These are phyloP conservation scores for Spodoptera frugiperda DNA, from an alignment of 1,140 invertebrate species.

Conservation along the genomic window DNA sequence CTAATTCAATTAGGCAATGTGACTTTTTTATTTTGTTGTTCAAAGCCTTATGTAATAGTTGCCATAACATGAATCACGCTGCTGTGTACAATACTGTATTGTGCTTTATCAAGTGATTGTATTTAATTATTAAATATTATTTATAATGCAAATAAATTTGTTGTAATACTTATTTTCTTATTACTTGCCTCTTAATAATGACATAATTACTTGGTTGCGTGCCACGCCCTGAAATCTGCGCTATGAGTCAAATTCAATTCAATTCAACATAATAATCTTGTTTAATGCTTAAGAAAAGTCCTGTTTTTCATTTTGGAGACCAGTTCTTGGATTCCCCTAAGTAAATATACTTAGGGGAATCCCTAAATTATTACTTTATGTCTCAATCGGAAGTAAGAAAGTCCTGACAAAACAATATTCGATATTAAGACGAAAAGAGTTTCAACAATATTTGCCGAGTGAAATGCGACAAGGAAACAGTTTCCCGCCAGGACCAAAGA, in stretches of 20 bases:
- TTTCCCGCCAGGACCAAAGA: slow-evolving; percentile 60
- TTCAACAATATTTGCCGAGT: slow-evolving; percentile 1
- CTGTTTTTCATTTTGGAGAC: no score
- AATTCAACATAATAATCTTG: no score
- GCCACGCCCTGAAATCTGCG: no score
- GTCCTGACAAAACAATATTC: not conserved
- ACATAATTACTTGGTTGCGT: no score
- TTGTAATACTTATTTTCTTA: slow-evolving; percentile 29
- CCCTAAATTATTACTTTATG: not conserved
- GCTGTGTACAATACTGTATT: slow-evolving; percentile 66
- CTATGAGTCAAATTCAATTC: no score
- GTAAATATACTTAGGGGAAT: no score
- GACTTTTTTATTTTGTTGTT: not conserved
- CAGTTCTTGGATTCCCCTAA: no score
- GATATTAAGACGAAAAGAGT: slow-evolving; percentile 13
- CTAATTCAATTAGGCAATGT: not conserved
- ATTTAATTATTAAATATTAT: slow-evolving; percentile 52
- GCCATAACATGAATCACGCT: slow-evolving; percentile 16
- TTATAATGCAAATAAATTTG: slow-evolving; percentile 45
- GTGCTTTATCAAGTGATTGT: slow-evolving; percentile 59
- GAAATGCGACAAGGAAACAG: slow-evolving; percentile 44
- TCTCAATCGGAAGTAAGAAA: not conserved
- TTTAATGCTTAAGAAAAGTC: no score
- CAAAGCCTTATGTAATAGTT: slow-evolving; percentile 16
- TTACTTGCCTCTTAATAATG: not conserved